Evolutionary conservation across 2,113 vertebrate genomes (phyloP).

Genomic region (Anser cygnoides): DNA sequence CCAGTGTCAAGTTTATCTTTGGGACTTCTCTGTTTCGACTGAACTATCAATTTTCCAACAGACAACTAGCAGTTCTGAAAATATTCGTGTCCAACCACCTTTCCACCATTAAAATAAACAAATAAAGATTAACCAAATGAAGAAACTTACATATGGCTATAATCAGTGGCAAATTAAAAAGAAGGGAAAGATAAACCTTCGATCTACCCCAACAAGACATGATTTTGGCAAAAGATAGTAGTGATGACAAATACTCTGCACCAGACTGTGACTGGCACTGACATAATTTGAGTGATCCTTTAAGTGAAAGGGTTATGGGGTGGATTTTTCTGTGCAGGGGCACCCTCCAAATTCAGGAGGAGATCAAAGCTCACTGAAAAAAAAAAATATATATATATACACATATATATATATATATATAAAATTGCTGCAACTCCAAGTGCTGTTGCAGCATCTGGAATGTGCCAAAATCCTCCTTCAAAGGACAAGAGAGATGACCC

Average conservation of each 20-base stretch:
- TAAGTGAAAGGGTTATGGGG: neutral
- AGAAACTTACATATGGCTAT: neutral
- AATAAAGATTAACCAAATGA: neutral
- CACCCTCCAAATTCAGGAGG: neutral
- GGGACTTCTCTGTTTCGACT: neutral
- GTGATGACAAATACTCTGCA: neutral
- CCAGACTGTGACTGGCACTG: too few relatives aligned
- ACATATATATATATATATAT: too few relatives aligned
- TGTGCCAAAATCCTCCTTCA: neutral
- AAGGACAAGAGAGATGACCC: slow-evolving; percentile 37
- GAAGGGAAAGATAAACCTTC: neutral
- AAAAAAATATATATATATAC: neutral
- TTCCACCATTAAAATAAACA: neutral
- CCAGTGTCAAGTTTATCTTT: neutral
- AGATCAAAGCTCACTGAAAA: neutral
- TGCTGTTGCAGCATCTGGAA: neutral
- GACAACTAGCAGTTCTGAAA: neutral
- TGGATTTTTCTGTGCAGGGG: neutral
- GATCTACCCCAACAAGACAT: neutral
- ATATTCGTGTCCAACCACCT: neutral
- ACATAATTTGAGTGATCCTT: neutral
- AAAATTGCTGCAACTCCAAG: neutral
- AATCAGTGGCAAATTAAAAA: neutral
- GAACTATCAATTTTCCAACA: neutral
- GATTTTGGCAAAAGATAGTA: neutral